Evolutionary conservation across 2,888 invertebrate species (phyloP).

Genomic region (Tolmerus cingulatus): DNA sequence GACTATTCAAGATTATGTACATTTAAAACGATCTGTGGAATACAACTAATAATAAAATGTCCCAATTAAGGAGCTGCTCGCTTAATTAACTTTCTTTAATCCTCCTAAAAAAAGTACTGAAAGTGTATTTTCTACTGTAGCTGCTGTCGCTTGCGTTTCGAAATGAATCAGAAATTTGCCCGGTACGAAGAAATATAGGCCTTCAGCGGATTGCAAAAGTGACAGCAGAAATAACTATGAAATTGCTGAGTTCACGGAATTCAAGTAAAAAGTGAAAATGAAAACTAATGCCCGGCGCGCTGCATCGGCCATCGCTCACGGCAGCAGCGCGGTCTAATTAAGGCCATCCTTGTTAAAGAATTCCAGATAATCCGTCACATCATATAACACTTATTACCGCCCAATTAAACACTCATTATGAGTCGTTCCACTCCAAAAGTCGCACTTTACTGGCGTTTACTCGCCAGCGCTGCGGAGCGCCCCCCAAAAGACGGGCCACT

Average conservation of each 20-base stretch:
- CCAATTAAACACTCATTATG: not conserved
- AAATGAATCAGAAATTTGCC: not conserved
- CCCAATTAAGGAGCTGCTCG: not conserved
- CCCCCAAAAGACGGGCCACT: not conserved
- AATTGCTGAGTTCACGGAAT: not conserved
- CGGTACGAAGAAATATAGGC: not conserved
- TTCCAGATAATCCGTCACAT: not conserved
- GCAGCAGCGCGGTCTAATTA: not conserved
- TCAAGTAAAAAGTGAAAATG: not conserved
- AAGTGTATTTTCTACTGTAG: not conserved
- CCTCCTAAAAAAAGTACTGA: not conserved
- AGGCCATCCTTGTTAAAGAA: not conserved
- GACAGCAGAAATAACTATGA: not conserved
- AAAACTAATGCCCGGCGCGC: not conserved
- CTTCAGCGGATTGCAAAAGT: not conserved
- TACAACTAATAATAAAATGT: not conserved
- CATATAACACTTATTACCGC: not conserved
- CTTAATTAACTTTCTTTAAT: not conserved
- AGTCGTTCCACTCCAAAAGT: not conserved
- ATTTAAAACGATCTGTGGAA: not conserved
- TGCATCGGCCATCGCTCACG: not conserved
- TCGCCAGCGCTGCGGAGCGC: not conserved
- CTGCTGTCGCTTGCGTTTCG: not conserved
- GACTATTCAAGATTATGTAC: not conserved
- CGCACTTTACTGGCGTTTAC: not conserved